These are phyloP conservation scores for Chelonia mydas DNA, from an alignment of 2,797 vertebrate species.

Conservation along the genomic window DNA sequence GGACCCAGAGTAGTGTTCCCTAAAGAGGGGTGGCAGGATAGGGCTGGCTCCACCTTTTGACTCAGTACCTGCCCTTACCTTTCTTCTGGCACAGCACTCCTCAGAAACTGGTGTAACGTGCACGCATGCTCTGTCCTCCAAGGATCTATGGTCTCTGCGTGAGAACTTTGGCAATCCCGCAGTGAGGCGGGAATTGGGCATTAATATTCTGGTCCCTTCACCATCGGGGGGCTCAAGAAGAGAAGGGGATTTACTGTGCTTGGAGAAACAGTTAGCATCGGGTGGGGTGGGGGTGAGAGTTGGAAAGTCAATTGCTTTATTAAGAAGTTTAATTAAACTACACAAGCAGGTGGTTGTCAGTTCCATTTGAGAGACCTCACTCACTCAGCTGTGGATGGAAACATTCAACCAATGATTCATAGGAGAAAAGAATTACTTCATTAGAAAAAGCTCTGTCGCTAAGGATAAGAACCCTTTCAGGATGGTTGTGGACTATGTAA, in stretches of 20 bases:
- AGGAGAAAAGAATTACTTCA: not conserved
- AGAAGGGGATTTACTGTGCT: not conserved
- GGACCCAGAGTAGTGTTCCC: not conserved
- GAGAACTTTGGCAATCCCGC: not conserved
- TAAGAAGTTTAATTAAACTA: not conserved
- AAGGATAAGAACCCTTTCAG: not conserved
- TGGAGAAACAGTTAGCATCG: not conserved
- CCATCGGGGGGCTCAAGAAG: not conserved
- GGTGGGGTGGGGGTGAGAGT: not conserved
- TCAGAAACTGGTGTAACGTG: not conserved
- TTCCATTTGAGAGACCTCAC: not conserved
- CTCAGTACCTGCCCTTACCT: not conserved
- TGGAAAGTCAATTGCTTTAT: constrained; percentile 9
- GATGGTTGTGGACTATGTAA: constrained; percentile 1
- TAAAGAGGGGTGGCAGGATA: not conserved
- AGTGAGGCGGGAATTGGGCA: not conserved
- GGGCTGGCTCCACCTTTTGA: not conserved
- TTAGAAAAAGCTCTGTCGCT: not conserved
- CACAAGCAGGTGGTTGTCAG: constrained; percentile 5
- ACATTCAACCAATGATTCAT: constrained; percentile 15
- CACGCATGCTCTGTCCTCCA: rapidly evolving
- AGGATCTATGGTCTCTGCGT: rapidly evolving
- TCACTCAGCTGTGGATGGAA: not conserved
- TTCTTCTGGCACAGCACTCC: not conserved
- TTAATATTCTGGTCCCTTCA: not conserved